Percentiles rank a stretch among this genome's conserved stretches.
These are phyloP conservation scores for Drosophila jambulina DNA, from an alignment of 1,140 invertebrate species.

Conservation along the genomic window DNA sequence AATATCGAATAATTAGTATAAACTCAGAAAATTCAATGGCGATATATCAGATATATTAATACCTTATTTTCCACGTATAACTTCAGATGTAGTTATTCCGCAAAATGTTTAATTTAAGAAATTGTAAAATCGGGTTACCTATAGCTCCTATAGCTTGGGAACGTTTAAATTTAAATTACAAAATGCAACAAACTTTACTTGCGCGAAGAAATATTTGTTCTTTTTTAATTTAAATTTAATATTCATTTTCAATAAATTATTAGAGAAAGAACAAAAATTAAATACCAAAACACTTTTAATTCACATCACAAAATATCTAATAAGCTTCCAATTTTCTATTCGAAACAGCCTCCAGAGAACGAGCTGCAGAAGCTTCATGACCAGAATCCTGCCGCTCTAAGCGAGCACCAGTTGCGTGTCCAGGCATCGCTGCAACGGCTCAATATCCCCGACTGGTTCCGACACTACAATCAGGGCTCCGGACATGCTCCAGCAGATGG, in stretches of 20 bases:
- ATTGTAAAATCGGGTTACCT: too few species aligned
- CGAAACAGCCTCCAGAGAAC: slow-evolving; percentile 95
- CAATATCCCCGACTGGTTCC: slow-evolving; percentile 96
- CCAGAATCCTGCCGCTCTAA: slow-evolving; percentile 88
- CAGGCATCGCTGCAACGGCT: slow-evolving; percentile 96
- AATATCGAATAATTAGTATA: too few species aligned
- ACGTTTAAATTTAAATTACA: too few species aligned
- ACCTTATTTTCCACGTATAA: too few species aligned
- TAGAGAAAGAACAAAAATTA: neutral
- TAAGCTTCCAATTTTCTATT: slow-evolving; percentile 36
- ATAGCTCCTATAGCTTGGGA: too few species aligned
- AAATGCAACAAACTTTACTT: too few species aligned
- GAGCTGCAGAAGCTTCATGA: slow-evolving; percentile 91
- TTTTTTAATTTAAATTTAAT: neutral
- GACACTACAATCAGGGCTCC: slow-evolving; percentile 84
- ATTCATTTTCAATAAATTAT: neutral
- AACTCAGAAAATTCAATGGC: too few species aligned
- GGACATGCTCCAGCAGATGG: slow-evolving; percentile 85
- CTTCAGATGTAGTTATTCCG: too few species aligned
- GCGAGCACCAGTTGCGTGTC: slow-evolving; percentile 96
- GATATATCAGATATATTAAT: too few species aligned
- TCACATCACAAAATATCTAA: slow-evolving; percentile 48
- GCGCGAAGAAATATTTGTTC: too few species aligned
- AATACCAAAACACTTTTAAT: neutral
- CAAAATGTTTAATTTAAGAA: too few species aligned